Base-by-base conservation (phyloP, 2,113 vertebrate species). In the Maccullochella peelii region DNA sequence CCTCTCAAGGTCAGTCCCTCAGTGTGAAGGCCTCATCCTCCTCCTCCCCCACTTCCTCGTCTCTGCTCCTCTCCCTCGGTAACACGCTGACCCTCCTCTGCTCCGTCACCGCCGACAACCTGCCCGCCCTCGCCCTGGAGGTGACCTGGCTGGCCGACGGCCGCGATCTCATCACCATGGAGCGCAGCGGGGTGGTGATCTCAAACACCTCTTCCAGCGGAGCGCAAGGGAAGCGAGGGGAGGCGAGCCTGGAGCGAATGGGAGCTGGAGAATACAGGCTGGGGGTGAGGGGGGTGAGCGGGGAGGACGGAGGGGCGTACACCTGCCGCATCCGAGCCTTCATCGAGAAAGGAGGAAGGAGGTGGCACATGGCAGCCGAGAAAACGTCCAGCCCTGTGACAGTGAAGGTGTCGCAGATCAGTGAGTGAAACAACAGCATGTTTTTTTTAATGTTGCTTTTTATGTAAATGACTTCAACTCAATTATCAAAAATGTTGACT, bases 351-450 rank as follows among this genome's bases (percentile, higher is more conserved):
- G 88, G 90, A n/a, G 92, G 91, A 1, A 79, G 73, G 14, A 44
- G 86, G 9, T 95, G 94, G 95, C 93, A 95, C 85, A 86, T 91
- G 90, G 94, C 91, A 0, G 91, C 94, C 0, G 95, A 95, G 89
- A 95, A 94, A 83, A 94, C 52, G 4, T 96, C 96, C 55, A 70
- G 36, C 62, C 70, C 94, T 0, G 85, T 96, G 65, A 74, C 70
- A 0, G 94, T 96, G 55, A 88, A 84, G 14, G 93, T 96, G 70
- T 68, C 75, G 0, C 89, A 90, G 76, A 89, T 89, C 85, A 93
- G 96, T 96, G 61, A 96, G 95, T 95, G 4, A 14, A 58, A 25
- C n/a, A 58, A 25, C n/a, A 5, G 14, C 40, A n/a, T 30, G 11
- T 12, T 1, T 44, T 47, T 10, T 62, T 62, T 61, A 18, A 9